Evolutionary conservation across 23 tunicate species (phyloP), one percentile per base, ranked within the genome.

Genomic region (Pegea sp.): DNA sequence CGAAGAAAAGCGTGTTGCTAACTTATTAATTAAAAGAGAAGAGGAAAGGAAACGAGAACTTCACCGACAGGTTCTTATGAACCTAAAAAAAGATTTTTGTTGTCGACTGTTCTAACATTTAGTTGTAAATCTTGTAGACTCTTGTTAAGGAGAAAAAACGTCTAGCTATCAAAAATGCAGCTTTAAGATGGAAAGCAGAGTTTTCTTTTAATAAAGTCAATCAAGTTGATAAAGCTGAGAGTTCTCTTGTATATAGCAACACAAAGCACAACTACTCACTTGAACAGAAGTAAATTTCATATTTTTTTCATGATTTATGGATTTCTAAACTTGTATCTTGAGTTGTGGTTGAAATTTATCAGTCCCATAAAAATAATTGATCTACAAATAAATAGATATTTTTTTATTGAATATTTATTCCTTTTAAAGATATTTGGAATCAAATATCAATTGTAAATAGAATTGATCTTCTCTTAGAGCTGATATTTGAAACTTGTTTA

Each of bases 11-110:
- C 43, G 99, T 53, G 69, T 73, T n/a, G 81, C 93, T 25, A 62
- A 87, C 3, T 60, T 63, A 24, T 59, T 91, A 67, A 51, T 91
- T 42, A 64, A 54, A 31, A 91, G 79, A 52, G 99, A 91, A 72
- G 76, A 79, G 33, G 99, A 91, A 28, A 59, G 81, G 29, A 91
- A 91, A 56, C 31, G 95, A 54, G 95, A 84, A 74, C 78, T 84
- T 30, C 95, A 84, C 62, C 73, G 69, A 52, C 81, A 84, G 68
- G 92, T 69, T n/a, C n/a, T n/a, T n/a, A n/a, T n/a, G n/a, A n/a
- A n/a, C n/a, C n/a, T n/a, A n/a, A 6, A 54, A 24, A 4, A 22
- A 38, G 46, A 7, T 27, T 8, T 33, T 32, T 16, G 64, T 27
- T 59, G n/a, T n/a, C 21, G 21, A 50, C 6, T 23, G 2, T 26